These are phyloP conservation scores for Oreocharis arfaki DNA, from an alignment of 2,113 vertebrate genomes.

Conservation along the genomic window DNA sequence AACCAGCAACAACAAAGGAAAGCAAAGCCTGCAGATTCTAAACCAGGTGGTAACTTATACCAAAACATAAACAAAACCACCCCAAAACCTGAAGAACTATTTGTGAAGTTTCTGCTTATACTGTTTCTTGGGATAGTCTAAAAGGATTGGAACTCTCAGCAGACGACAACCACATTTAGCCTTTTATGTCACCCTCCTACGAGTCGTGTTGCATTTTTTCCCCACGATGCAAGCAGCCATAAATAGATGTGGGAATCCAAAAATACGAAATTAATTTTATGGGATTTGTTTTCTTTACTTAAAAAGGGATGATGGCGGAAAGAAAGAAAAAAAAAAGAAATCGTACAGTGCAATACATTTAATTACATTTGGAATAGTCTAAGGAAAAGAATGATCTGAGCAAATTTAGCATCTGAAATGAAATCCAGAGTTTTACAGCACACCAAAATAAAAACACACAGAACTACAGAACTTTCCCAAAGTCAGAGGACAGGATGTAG, in stretches of 20 bases:
- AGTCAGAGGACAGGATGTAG: background rate
- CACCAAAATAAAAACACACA: background rate
- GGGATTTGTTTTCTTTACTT: constrained; percentile 15
- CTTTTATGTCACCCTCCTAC: background rate
- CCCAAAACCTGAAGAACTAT: background rate
- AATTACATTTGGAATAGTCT: background rate
- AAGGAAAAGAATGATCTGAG: background rate
- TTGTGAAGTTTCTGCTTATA: background rate
- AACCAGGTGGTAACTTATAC: background rate
- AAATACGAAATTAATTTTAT: background rate
- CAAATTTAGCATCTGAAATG: background rate
- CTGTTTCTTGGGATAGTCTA: background rate
- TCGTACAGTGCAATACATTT: background rate
- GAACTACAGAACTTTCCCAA: background rate
- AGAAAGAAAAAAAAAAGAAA: background rate
- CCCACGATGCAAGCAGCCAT: background rate
- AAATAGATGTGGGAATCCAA: constrained; percentile 34
- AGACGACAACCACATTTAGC: background rate
- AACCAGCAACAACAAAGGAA: background rate
- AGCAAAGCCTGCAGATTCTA: background rate
- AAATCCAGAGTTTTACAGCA: background rate
- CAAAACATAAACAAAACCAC: background rate
- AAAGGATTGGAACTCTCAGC: background rate
- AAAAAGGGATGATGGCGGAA: background rate
- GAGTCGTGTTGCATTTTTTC: background rate